phyloP scores from a whole-genome alignment of 1,140 invertebrate species.

The Lepidurus packardi region DNA sequence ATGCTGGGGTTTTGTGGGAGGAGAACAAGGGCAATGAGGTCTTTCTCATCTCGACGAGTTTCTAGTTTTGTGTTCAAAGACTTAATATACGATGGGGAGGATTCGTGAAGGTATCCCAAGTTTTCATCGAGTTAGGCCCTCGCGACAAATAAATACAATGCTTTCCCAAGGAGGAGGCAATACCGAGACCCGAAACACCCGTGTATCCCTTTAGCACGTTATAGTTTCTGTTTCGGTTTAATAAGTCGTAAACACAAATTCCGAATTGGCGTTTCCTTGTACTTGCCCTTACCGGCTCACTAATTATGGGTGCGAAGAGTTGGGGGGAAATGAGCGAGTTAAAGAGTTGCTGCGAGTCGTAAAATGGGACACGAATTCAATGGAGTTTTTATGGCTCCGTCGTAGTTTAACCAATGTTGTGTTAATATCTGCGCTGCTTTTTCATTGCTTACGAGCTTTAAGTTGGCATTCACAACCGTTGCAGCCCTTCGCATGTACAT shows the following conservation, averaged over 20 bases:
- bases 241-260: neutral
- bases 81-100: neutral
- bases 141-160: neutral
- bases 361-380: neutral
- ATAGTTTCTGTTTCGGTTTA: neutral
- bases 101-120: neutral
- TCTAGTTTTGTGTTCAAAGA: neutral
- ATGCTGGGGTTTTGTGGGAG: neutral
- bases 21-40: neutral
- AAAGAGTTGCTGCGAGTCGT: constrained; percentile 15
- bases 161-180: neutral
- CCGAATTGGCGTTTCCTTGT: neutral
- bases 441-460: neutral
- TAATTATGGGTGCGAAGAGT: neutral
- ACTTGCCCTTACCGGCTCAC: neutral
- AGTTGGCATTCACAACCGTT: constrained; percentile 14
- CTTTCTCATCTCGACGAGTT: neutral
- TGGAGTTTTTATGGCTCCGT: neutral
- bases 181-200: neutral
- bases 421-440: constrained; percentile 15
- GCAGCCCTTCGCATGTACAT: neutral
- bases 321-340: neutral
- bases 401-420: neutral
- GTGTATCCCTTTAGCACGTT: neutral
- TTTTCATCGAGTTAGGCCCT: constrained; percentile 3